A percentile compares a stretch with the other conserved stretches of the same genome.
Conservation (phyloP, 2,113 vertebrate species). For the Paradoxurus hermaphroditus region DNA sequence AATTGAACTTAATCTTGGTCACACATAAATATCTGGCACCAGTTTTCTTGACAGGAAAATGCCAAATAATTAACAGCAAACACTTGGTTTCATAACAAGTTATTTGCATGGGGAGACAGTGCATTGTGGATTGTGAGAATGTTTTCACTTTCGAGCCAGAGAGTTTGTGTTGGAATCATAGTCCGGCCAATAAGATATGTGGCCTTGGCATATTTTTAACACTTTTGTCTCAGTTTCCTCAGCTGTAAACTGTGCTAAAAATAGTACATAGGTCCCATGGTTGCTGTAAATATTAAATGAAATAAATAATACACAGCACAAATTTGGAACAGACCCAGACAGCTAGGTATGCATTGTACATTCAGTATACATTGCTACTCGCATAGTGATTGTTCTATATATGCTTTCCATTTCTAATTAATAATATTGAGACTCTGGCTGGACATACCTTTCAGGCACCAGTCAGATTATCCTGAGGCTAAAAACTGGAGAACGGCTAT, state of each 20-base stretch:
- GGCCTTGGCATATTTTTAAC: background rate
- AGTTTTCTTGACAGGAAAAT: background rate
- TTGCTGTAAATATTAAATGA: background rate
- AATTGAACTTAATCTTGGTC: background rate
- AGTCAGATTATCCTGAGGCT: background rate
- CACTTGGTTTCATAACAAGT: background rate
- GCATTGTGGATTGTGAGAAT: background rate
- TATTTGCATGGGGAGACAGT: background rate
- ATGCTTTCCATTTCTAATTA: background rate
- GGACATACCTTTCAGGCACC: background rate
- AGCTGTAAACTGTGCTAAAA: background rate
- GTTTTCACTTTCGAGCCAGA: background rate
- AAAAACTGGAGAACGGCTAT: background rate
- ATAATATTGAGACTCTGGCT: background rate
- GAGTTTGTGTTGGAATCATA: background rate
- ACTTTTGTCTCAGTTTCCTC: background rate
- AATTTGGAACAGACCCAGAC: background rate
- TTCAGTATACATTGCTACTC: background rate
- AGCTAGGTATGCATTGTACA: background rate
- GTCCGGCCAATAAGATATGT: background rate
- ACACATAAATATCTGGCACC: background rate
- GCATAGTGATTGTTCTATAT: background rate
- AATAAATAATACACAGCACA: background rate
- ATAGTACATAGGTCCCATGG: background rate
- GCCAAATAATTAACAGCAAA: slow-evolving; percentile 8